These are phyloP conservation scores for Psittacus erithacus DNA, from an alignment of 2,113 vertebrate species.

Conservation along the genomic window DNA sequence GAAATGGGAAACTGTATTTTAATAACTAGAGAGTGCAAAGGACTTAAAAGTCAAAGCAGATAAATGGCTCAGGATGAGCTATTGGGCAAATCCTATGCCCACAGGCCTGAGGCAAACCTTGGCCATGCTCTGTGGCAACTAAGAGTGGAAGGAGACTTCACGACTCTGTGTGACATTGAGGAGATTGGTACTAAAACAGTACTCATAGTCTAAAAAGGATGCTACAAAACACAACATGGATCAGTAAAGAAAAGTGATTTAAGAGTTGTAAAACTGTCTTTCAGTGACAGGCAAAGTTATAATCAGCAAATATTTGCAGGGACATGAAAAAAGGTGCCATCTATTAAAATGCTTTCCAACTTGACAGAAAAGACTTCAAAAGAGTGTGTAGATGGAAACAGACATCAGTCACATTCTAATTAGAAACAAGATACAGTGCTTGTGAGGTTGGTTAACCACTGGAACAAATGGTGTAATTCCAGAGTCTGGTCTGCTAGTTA, in stretches of 20 bases:
- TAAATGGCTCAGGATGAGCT: not conserved
- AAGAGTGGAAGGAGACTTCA: not conserved
- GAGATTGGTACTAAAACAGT: not conserved
- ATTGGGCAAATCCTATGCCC: not conserved
- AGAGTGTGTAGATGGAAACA: not conserved
- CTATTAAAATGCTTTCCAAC: not conserved
- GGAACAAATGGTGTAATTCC: slow-evolving; percentile 8
- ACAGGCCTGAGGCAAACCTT: not conserved
- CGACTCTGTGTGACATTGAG: not conserved
- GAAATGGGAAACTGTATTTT: not conserved
- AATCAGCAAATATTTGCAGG: not conserved
- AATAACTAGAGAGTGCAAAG: not conserved
- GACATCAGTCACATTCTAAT: not conserved
- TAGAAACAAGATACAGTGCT: not conserved
- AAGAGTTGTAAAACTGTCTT: not conserved
- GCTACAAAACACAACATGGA: accelerated
- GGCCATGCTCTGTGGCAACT: not conserved
- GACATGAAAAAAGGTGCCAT: not conserved
- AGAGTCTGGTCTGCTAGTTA: not conserved
- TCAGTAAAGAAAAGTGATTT: not conserved
- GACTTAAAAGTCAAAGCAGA: not conserved
- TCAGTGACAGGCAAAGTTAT: not conserved
- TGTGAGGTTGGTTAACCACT: not conserved
- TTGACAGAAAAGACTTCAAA: not conserved
- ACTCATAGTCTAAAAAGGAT: not conserved